phyloP scores from a whole-genome alignment of 2,888 invertebrate species.

The Eupithecia subumbrata region DNA sequence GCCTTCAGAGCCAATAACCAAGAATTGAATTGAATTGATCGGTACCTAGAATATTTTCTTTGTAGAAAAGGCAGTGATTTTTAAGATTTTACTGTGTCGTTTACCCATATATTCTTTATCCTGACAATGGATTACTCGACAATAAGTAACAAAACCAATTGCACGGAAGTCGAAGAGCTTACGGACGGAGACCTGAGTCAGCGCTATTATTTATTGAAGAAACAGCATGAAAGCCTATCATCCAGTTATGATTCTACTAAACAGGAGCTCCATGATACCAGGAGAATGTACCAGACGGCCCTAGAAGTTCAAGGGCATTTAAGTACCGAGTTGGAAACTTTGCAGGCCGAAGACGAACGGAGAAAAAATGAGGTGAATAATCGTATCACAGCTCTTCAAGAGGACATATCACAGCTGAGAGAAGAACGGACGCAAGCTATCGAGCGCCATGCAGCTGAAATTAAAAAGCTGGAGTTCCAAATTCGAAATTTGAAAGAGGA shows the following conservation, averaged over 20 bases:
- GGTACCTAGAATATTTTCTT: too few relatives aligned
- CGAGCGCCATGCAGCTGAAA: constrained; percentile 65
- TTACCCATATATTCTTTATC: too few relatives aligned
- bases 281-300: constrained; percentile 73
- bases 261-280: constrained; percentile 76
- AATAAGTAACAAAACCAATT: constrained; percentile 74
- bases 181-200: constrained; percentile 73
- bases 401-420: constrained; percentile 68
- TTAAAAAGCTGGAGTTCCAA: constrained; percentile 65
- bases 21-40: too few relatives aligned
- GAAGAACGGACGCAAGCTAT: constrained; percentile 64
- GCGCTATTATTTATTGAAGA: constrained; percentile 71
- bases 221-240: constrained; percentile 70
- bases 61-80: too few relatives aligned
- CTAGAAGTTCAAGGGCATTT: constrained; percentile 76
- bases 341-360: constrained; percentile 69
- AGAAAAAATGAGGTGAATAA: constrained; percentile 61
- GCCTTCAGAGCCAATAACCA: too few relatives aligned
- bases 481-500: constrained; percentile 70
- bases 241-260: constrained; percentile 69
- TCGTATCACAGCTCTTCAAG: constrained; percentile 67
- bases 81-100: not conserved
- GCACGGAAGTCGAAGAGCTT: constrained; percentile 69
- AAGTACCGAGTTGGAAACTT: constrained; percentile 70
- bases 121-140: constrained; percentile 70